These are phyloP conservation scores for Epinephelus fuscoguttatus DNA, from an alignment of 2,113 vertebrate species.

Conservation along the genomic window DNA sequence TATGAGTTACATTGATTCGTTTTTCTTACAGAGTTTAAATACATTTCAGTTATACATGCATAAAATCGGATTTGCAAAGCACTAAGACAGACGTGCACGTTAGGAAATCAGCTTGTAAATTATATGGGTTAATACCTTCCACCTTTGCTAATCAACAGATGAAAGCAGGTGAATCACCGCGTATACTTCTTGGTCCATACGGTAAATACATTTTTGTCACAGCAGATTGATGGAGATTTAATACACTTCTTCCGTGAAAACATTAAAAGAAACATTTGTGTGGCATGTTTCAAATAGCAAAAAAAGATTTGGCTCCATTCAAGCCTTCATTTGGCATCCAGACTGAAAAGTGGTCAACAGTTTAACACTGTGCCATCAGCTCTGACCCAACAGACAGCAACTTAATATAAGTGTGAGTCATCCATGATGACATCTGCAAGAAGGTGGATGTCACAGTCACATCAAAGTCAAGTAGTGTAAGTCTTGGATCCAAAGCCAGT, in stretches of 20 bases:
- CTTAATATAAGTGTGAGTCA: not conserved
- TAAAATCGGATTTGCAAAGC: not conserved
- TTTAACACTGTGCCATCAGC: conserved; percentile 17
- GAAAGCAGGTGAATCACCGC: not conserved
- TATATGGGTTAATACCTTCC: not conserved
- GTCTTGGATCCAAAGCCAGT: not conserved
- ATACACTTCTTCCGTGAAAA: conserved; percentile 3
- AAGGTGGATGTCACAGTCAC: not conserved
- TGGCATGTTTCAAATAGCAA: not conserved
- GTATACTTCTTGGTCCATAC: conserved; percentile 22
- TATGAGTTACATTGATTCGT: not conserved
- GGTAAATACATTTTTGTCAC: not conserved
- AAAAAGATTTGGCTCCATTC: conserved; percentile 23
- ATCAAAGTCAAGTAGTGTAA: not conserved
- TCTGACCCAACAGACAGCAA: not conserved
- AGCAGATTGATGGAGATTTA: not conserved
- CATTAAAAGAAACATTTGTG: not conserved
- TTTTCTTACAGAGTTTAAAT: not conserved
- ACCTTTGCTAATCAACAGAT: not conserved
- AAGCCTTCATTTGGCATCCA: conserved; percentile 3
- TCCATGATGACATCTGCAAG: conserved; percentile 17
- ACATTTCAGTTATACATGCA: not conserved
- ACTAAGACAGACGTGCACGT: not conserved
- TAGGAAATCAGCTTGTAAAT: not conserved
- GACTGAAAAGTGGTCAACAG: not conserved